phyloP scores from a whole-genome alignment of 2,797 vertebrate species.

The Sebastiscus tertius region DNA sequence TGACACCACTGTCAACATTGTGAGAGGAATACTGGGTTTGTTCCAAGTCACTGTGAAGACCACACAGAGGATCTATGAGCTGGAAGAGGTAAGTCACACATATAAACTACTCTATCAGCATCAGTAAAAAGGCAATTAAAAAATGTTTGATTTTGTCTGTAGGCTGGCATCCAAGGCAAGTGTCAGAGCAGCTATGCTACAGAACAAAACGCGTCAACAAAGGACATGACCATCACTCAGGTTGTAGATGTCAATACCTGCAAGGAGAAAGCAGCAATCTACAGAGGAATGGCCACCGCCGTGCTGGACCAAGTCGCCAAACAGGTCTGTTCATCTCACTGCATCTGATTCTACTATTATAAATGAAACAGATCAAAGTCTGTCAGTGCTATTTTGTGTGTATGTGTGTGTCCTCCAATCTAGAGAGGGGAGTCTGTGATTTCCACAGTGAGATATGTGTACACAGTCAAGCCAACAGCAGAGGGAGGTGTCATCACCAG shows the following conservation, averaged over 20 bases:
- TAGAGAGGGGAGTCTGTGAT: constrained; percentile 83
- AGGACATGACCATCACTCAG: constrained; percentile 76
- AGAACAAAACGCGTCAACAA: constrained; percentile 76
- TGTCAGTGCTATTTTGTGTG: constrained; percentile 3
- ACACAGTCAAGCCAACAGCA: constrained; percentile 81
- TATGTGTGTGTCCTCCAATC: constrained; percentile 14
- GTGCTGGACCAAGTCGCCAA: constrained; percentile 72
- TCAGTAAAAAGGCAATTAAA: neutral
- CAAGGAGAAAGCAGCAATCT: constrained; percentile 79
- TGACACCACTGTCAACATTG: constrained; percentile 81
- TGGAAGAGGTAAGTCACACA: constrained; percentile 79
- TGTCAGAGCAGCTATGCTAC: constrained; percentile 84
- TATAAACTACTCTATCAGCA: neutral
- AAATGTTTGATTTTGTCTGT: constrained; percentile 1
- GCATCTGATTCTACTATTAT: neutral
- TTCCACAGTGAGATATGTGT: constrained; percentile 79
- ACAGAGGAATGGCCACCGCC: constrained; percentile 79
- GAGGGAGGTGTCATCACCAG: constrained; percentile 81
- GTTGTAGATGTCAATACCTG: constrained; percentile 84
- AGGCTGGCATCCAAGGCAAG: constrained; percentile 85
- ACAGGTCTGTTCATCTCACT: constrained; percentile 74
- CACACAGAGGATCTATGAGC: constrained; percentile 82
- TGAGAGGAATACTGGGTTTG: constrained; percentile 83
- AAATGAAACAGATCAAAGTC: neutral
- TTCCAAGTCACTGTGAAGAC: constrained; percentile 86